phyloP scores from a whole-genome alignment of 30 jellyfish, hydroid and myxozoan species.

The Sanderia malayensis region DNA sequence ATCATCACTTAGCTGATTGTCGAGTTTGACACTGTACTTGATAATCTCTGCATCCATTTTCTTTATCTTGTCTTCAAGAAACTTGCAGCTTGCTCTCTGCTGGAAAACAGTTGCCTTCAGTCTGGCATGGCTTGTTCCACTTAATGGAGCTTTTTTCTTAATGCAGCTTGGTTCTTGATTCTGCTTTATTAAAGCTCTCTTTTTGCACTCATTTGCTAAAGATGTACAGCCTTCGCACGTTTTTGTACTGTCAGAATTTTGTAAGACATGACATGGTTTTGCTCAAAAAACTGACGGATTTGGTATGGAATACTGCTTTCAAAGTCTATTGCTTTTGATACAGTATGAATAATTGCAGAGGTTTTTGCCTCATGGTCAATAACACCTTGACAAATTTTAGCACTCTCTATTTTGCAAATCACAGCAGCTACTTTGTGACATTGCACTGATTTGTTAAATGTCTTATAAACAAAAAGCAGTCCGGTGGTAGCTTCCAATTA shows the following conservation, averaged over 20 bases:
- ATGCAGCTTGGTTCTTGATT: background rate
- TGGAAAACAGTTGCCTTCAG: background rate
- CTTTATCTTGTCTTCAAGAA: background rate
- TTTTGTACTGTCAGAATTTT: background rate
- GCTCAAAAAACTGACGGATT: background rate
- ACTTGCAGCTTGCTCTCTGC: background rate
- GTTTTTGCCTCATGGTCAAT: background rate
- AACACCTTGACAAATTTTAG: background rate
- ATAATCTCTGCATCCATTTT: slow-evolving; percentile 13
- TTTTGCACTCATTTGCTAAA: background rate
- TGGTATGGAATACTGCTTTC: background rate
- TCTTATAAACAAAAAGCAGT: background rate
- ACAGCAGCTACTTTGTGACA: background rate
- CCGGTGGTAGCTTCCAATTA: background rate
- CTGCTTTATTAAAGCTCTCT: background rate
- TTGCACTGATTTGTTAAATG: background rate
- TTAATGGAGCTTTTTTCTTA: background rate
- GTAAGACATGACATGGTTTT: background rate
- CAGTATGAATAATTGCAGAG: background rate
- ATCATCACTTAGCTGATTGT: slow-evolving; percentile 32
- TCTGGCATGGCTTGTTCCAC: background rate
- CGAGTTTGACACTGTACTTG: slow-evolving; percentile 8
- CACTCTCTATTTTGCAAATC: background rate
- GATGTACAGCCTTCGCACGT: background rate
- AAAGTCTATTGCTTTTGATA: background rate